These are phyloP conservation scores for Clostera curtula DNA, from an alignment of 2,888 invertebrate species.

Conservation along the genomic window DNA sequence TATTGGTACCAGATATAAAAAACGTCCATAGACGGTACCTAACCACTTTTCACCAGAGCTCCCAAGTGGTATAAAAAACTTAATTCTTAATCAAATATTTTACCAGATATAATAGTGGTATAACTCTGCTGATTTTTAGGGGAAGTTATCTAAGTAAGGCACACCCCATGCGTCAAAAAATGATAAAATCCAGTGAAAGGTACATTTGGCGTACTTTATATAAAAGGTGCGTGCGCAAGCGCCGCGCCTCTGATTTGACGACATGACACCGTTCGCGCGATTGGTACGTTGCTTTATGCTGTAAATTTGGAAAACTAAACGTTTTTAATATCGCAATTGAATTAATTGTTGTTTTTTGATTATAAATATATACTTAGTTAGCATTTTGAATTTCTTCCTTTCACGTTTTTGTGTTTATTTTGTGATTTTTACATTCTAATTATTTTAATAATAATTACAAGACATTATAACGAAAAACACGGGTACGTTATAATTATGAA, in stretches of 20 bases:
- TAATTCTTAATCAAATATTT: too few relatives aligned
- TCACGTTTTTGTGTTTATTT: not conserved
- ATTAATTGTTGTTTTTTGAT: too few relatives aligned
- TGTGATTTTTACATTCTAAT: not conserved
- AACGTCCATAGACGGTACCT: too few relatives aligned
- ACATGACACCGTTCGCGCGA: constrained; percentile 59
- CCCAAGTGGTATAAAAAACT: too few relatives aligned
- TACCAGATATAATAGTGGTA: too few relatives aligned
- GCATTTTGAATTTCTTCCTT: too few relatives aligned
- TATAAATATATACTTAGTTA: too few relatives aligned
- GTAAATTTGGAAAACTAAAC: constrained; percentile 23
- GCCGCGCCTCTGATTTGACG: constrained; percentile 62
- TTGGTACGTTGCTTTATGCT: constrained; percentile 53
- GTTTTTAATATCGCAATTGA: too few relatives aligned
- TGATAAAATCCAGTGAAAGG: constrained; percentile 54
- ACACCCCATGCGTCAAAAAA: constrained; percentile 39
- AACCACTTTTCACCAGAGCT: too few relatives aligned
- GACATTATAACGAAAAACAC: too few relatives aligned
- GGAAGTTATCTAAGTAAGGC: constrained; percentile 10
- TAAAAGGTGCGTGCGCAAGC: constrained; percentile 53
- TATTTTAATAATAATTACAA: not conserved
- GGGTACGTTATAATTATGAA: not conserved
- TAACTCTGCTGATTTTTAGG: too few relatives aligned
- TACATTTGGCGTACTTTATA: constrained; percentile 40
- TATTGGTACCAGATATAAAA: too few relatives aligned